Evolutionary conservation across 2,113 vertebrate genomes (phyloP), one percentile per base, ranked within the genome.

Genomic region (Fregetta grallaria): DNA sequence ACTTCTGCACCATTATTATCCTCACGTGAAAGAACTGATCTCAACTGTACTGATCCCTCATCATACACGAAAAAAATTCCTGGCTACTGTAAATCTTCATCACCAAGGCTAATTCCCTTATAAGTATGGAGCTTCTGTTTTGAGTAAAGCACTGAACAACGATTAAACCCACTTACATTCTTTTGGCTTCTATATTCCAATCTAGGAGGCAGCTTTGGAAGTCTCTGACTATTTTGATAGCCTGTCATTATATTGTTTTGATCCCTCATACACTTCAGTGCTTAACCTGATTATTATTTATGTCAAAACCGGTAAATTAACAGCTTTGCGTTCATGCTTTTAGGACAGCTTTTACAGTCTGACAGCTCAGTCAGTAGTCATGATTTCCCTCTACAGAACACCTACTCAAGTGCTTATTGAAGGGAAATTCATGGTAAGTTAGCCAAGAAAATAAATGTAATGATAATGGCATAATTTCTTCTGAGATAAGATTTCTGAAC

Each of bases 231-330:
- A 32, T 94, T 97, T 95, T 94, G 62, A 97, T 91, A 88, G 22
- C 21, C 34, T 68, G 40, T 52, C 42, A 72, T 90, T 53, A 71
- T 66, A 63, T 62, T 94, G 42, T 83, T 95, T 93, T 80, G 58
- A 81, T 88, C 38, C 47, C 36, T 82, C 84, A 27, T 73, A 53
- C 85, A 62, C 29, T 71, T 68, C 50, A 32, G 0, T 76, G 27
- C 73, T 88, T 94, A 96, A 78, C 52, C 73, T 96, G 72, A 82
- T 95, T 90, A 79, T 44, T 92, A 52, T 95, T 95, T 88, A n/a
- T 78, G 47, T 94, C 68, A 96, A 71, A 90, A 38, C n/a, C 29
- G 47, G 32, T 78, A 90, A 90, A 74, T 25, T 21, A 93, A 59
- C 36, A 66, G 45, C 49, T 94, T 97, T 88, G 17, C 4, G 3